Evolutionary conservation across 2,113 vertebrate genomes (phyloP), one percentile per base, ranked within the genome.

Genomic region (Clarias gariepinus): DNA sequence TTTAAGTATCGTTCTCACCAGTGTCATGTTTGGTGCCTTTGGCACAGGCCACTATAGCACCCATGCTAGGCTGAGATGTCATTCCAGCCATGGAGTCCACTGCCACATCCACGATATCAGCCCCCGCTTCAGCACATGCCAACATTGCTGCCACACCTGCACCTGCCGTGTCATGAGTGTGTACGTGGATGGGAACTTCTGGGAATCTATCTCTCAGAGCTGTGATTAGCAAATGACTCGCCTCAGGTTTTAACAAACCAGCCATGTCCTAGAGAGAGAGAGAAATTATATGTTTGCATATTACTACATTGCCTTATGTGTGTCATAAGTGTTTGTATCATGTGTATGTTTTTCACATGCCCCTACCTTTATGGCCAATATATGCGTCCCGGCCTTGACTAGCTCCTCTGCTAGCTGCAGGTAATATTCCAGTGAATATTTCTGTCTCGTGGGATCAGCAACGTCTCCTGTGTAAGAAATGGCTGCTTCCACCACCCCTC

Each of bases 21-120:
- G 98, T 98, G 91, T 98, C 95, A 0, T 95, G 92, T 16, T 96
- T 89, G 0, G 96, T 98, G 36, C 97, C 96, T 36, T 95, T 96
- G 85, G 96, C 82, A 76, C 97, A 98, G 84, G 97, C 98, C 87
- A 99, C 98, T 6, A 98, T 87, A 66, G 98, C 98, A 0, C 98
- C 98, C 98, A 99, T 98, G 93, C 98, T 98, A 85, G 98, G 98
- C 90, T 99, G 98, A 0, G 98, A 99, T 0, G 98, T 99, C 97
- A 99, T 99, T 4, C 98, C 98, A 0, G 97, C 95, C 98, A 99
- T 99, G 55, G 97, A 95, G 88, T 99, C 98, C 0, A 96, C 96
- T 0, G 97, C 98, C 69, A 98, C 98, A 0, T 99, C 98, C 80
- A 98, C 97, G 1, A 99, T 94, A 15, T 99, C 97, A 0, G 97